phyloP scores from a whole-genome alignment of 2,113 vertebrate species.

The Melospiza georgiana region DNA sequence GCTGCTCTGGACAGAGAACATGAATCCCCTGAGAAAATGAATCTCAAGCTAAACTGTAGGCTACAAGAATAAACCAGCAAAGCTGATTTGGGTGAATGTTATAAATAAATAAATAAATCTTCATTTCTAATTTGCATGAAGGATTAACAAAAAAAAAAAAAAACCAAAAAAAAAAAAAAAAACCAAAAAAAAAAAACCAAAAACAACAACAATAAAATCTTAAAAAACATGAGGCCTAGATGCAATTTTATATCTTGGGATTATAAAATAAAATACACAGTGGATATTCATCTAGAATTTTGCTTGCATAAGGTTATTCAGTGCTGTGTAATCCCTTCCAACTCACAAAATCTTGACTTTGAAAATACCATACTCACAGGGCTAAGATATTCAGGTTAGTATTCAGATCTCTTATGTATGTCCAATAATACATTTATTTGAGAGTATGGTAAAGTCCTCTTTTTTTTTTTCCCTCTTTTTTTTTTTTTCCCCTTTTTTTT shows the following conservation, averaged over 20 bases:
- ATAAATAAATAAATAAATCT: conserved; percentile 11
- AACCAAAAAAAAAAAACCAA: too few relatives aligned
- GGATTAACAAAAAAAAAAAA: conserved; percentile 34
- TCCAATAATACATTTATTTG: background rate
- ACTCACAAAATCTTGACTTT: conserved; percentile 12
- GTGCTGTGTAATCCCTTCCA: conserved; percentile 54
- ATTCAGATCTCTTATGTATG: background rate
- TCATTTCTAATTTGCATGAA: conserved; percentile 63
- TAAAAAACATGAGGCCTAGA: conserved; percentile 53
- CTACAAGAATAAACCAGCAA: conserved; percentile 56
- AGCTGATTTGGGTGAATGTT: conserved; percentile 57
- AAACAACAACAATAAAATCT: background rate
- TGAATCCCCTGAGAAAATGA: conserved; percentile 30
- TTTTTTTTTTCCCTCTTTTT: background rate
- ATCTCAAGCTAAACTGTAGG: conserved; percentile 28
- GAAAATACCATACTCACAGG: conserved; percentile 19
- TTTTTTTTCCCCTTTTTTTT: background rate
- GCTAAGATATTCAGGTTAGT: background rate
- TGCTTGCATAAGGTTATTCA: conserved; percentile 61
- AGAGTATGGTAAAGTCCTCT: background rate
- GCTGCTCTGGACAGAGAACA: background rate
- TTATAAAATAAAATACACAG: conserved; percentile 67
- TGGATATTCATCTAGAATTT: conserved; percentile 64
- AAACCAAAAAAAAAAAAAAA: too few relatives aligned
- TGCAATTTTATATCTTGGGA: conserved; percentile 67